phyloP scores from a whole-genome alignment of 2,113 vertebrate genomes.

The Leucosticte australis region DNA sequence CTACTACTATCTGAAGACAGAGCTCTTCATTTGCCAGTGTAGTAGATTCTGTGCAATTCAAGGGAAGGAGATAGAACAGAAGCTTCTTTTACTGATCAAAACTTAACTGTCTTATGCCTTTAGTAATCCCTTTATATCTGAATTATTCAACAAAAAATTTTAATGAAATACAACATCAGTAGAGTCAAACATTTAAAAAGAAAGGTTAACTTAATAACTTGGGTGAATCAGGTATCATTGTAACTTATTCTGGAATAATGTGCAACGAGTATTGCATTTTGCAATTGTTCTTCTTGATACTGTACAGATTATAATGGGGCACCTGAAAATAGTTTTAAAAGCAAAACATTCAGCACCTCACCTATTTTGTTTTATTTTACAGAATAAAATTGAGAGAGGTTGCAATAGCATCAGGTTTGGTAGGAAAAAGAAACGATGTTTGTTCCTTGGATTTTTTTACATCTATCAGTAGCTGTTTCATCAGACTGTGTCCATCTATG shows the following conservation, averaged over 20 bases:
- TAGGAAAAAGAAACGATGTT: accelerated
- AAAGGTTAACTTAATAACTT: background rate
- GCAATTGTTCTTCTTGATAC: background rate
- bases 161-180: background rate
- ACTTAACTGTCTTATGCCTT: background rate
- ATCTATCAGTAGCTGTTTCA: background rate
- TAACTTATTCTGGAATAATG: background rate
- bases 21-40: background rate
- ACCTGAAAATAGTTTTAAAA: background rate
- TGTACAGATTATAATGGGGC: background rate
- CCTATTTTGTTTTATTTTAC: background rate
- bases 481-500: background rate
- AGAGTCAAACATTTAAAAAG: background rate
- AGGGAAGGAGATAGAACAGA: background rate
- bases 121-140: background rate
- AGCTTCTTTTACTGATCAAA: background rate
- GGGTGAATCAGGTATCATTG: background rate
- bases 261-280: background rate
- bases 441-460: background rate
- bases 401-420: background rate
- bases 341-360: background rate
- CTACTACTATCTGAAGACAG: background rate
- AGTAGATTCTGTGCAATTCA: background rate
- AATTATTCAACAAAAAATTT: background rate
- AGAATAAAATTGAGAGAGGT: background rate